Conservation (phyloP, 2,888 invertebrate genomes). For the Dynastes maya region DNA sequence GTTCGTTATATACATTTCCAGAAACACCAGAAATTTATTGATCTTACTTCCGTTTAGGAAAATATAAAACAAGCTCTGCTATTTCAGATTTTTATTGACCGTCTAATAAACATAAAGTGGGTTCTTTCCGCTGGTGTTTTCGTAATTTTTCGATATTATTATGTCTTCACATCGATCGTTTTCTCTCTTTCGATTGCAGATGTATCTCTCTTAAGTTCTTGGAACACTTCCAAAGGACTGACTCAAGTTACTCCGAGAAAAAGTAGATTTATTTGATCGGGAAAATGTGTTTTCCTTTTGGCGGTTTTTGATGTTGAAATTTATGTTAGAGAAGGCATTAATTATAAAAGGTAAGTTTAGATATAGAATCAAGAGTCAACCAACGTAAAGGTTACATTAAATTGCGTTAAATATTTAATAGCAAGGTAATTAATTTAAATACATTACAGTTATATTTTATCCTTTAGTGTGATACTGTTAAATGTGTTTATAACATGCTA, state of each 20-base stretch:
- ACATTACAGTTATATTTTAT: too few relatives aligned
- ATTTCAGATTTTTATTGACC: constrained; percentile 2
- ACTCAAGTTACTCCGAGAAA: neutral
- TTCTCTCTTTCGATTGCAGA: neutral
- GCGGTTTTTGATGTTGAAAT: neutral
- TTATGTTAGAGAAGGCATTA: neutral
- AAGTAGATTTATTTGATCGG: constrained; percentile 13
- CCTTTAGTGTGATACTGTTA: too few relatives aligned
- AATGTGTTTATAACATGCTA: too few relatives aligned
- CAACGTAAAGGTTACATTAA: too few relatives aligned
- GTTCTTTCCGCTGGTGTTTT: constrained; percentile 20
- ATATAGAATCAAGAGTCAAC: too few relatives aligned
- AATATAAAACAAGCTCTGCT: constrained; percentile 1
- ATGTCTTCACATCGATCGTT: constrained; percentile 1
- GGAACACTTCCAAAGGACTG: constrained; percentile 24
- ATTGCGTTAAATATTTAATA: too few relatives aligned
- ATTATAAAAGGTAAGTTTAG: neutral
- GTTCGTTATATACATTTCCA: neutral
- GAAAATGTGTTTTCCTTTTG: neutral
- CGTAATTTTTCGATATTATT: constrained; percentile 20
- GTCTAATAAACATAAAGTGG: constrained; percentile 20
- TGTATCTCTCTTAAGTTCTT: constrained; percentile 7
- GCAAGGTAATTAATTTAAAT: too few relatives aligned
- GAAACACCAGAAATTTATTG: constrained; percentile 10
- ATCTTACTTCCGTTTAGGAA: constrained; percentile 1